phyloP scores from a whole-genome alignment of 2,888 invertebrate genomes.

The Stenodera caucasica region DNA sequence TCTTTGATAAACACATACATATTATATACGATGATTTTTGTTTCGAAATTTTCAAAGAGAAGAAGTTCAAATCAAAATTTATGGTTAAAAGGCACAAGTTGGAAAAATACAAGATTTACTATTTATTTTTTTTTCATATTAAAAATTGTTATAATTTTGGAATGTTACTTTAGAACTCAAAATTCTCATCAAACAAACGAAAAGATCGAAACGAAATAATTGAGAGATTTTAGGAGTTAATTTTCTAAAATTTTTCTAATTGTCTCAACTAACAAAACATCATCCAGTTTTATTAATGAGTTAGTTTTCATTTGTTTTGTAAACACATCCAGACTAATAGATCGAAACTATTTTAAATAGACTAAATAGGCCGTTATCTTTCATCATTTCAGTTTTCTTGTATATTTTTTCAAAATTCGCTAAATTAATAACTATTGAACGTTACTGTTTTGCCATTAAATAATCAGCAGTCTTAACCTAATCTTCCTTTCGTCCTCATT shows the following conservation, averaged over 20 bases:
- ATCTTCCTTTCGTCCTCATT: neutral
- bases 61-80: conserved; percentile 49
- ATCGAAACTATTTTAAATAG: conserved; percentile 22
- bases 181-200: neutral
- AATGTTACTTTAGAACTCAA: neutral
- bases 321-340: conserved; percentile 11
- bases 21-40: conserved; percentile 41
- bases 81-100: conserved; percentile 53
- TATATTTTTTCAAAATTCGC: neutral
- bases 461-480: conserved; percentile 20
- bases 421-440: too few relatives aligned
- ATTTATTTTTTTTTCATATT: neutral
- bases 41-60: neutral
- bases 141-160: neutral
- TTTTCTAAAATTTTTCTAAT: neutral
- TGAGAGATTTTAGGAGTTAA: neutral
- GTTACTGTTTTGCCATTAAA: neutral
- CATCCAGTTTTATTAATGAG: neutral
- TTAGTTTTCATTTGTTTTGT: neutral
- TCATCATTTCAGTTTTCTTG: neutral
- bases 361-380: conserved; percentile 43
- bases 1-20: conserved; percentile 47
- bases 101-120: conserved; percentile 50
- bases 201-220: conserved; percentile 5
- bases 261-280: neutral